Evolutionary conservation across 2,888 invertebrate species (phyloP), one percentile per base, ranked within the genome.

Genomic region (Acrocyrtus sp.): DNA sequence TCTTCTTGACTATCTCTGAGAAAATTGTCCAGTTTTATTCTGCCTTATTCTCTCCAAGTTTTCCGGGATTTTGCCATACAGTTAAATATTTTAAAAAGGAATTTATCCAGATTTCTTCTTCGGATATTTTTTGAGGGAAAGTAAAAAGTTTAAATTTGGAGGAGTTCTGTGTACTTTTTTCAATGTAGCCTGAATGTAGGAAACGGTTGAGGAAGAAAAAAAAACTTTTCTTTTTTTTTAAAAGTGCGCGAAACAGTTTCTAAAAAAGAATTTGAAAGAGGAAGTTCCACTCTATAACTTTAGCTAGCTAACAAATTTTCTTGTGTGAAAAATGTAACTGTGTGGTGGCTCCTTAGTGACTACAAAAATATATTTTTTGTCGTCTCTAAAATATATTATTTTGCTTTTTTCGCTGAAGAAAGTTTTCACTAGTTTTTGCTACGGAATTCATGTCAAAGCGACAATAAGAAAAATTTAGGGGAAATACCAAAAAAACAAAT

Each of bases 251-350:
- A 34, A 50, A 29, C 21, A n/a, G 10, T 47, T 57, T 24, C 3
- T 41, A 56, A 43, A 56, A 62, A 50, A 29, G 34, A 21, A 62
- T 62, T 62, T 50, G 62, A 51, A n/a, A 62, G 22, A 12, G 19
- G 19, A 3, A 21, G 22, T 41, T 51, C 62, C 50, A 62, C 51
- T 51, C 50, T 61, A 58, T 62, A 57, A 57, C 57, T 26, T 54
- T 34, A n/a, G n/a, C n/a, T n/a, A 39, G 22, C 17, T 41, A 62
- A 62, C 51, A 50, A 62, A 62, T 62, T 62, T 39, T 22, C 10
- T 39, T 21, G n/a, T 24, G 58, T 41, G 65, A 72, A 72, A 72
- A 72, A 72, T 72, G 72, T 72, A 72, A 72, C 72, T 72, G 45
- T 65, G 63, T 65, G 65, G 51, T 65, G 65, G 48, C 41, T 41